Base-by-base conservation (phyloP, 2,888 invertebrate genomes). In the Scaptomyza polygonia region DNA sequence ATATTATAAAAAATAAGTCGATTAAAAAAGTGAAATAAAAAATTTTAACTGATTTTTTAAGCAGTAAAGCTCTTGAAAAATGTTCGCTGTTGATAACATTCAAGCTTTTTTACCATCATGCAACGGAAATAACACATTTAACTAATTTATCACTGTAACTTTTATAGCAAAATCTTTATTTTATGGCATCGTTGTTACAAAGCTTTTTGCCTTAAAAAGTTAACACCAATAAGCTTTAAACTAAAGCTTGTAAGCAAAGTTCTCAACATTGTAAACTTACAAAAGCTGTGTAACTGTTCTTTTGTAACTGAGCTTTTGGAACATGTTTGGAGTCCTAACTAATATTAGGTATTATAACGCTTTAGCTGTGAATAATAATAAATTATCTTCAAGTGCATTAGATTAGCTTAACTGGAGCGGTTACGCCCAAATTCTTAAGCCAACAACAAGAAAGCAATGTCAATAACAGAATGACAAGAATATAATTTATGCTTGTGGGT, bases 401-500 rank as follows among this genome's bases (percentile, higher is more conserved):
- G 61, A 82, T 82, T 67, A 82, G 71, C 63, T 67, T 32, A 44
- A 51, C 53, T 58, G 45, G 55, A 32, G 21, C 14, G 62, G 67
- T 57, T 64, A 79, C 79, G 86, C 86, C 79, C 84, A 86, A 77
- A 59, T 77, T 83, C 59, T 86, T 66, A 72, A 61, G 32, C 47
- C 12, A 18, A 40, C 36, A 48, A 62, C n/a, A 44, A 25, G 42
- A 27, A 1, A 40, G 43, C 44, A 16, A 51, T 53, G 58, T 77
- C 73, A 79, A 67, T 67, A 57, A 57, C 48, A 78, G 77, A 80
- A 30, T 36, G 45, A 68, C 30, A 45, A 56, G 70, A 76, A n/a
- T 18, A 25, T 29, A 51, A 48, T 45, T 53, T 27, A 25, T 27
- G 11, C 49, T 8, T 25, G 34, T 16, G 42, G 44, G 45, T 48